phyloP scores from a whole-genome alignment of 2,113 vertebrate genomes.

The Eurypyga helias region DNA sequence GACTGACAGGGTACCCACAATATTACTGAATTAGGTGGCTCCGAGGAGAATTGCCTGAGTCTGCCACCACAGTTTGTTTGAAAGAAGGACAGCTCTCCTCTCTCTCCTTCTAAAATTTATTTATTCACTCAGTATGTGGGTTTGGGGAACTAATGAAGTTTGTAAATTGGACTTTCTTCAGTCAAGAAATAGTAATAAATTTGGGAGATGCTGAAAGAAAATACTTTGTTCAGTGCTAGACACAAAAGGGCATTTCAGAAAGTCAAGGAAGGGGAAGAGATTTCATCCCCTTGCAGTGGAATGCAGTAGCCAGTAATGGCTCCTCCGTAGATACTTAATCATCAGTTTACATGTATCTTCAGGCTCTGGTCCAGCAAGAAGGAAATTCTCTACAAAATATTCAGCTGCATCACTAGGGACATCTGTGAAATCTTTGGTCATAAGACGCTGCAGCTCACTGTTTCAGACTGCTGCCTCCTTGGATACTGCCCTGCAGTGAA shows the following conservation, averaged over 20 bases:
- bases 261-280: background rate
- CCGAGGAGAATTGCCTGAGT: background rate
- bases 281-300: background rate
- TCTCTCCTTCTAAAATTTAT: background rate
- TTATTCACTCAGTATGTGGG: conserved; percentile 17
- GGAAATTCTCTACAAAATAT: background rate
- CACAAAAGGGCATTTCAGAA: background rate
- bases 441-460: background rate
- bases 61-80: background rate
- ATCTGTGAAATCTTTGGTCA: background rate
- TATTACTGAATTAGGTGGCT: background rate
- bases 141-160: background rate
- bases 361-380: background rate
- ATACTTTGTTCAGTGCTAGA: background rate
- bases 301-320: background rate
- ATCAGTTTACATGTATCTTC: background rate
- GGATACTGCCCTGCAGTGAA: background rate
- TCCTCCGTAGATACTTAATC: background rate
- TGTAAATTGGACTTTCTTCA: conserved; percentile 11
- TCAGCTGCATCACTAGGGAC: background rate
- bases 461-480: background rate
- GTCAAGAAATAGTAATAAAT: conserved; percentile 22
- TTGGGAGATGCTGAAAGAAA: conserved; percentile 11
- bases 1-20: background rate
- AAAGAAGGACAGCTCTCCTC: background rate